Conservation (phyloP, 2,113 vertebrate species). For the Ranitomeya imitator region DNA sequence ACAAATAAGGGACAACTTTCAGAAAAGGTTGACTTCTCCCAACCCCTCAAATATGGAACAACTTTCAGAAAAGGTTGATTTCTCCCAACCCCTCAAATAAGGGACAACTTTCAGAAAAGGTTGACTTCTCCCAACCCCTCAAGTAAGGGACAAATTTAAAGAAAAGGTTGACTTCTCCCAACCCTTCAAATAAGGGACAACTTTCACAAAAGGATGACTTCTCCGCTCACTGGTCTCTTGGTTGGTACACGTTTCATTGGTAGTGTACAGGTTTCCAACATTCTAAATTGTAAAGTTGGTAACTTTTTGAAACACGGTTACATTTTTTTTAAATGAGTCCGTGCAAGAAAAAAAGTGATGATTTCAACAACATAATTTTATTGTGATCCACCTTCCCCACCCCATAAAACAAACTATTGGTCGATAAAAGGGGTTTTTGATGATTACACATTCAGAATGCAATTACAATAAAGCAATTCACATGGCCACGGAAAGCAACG, state of each 20-base stretch:
- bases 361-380: slow-evolving; percentile 68
- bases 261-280: too few relatives aligned
- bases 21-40: not conserved
- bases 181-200: too few relatives aligned
- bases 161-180: too few relatives aligned
- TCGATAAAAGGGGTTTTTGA: slow-evolving; percentile 64
- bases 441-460: slow-evolving; percentile 71
- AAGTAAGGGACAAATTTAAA: not conserved
- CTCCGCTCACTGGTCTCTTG: not conserved
- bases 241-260: not conserved
- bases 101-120: not conserved
- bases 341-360: not conserved
- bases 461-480: slow-evolving; percentile 75
- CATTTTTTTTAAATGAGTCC: not conserved
- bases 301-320: too few relatives aligned
- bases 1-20: not conserved
- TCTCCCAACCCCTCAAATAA: not conserved
- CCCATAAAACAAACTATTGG: slow-evolving; percentile 63
- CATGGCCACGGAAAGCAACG: slow-evolving; percentile 71
- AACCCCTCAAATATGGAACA: too few relatives aligned
- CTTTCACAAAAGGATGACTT: not conserved
- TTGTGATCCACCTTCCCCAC: slow-evolving; percentile 62
- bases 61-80: not conserved
- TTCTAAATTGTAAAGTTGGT: too few relatives aligned
- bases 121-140: not conserved